Evolutionary conservation across 2,888 invertebrate genomes (phyloP), one percentile per base, ranked within the genome.

Genomic region (Eudemis profundana): DNA sequence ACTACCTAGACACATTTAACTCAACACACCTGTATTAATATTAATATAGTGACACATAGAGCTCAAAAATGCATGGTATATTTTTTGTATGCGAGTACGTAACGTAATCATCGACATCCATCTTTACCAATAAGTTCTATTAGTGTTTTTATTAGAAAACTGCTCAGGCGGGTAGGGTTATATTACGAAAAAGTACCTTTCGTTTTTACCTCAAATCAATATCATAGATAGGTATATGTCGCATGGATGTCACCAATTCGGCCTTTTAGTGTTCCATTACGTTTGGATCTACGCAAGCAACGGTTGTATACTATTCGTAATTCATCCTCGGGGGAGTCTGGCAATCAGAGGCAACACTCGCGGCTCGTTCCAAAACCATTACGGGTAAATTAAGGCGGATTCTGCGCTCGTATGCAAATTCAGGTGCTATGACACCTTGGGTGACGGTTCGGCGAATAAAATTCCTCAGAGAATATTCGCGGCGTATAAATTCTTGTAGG

Each of bases 341-440:
- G 87, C 86, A 89, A 89, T 89, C 89, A 85, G 82, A 78, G 81
- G 77, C 77, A 79, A 77, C 82, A 78, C 81, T 80, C 79, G 78
- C 82, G 79, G 82, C 84, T 85, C 86, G 84, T 87, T 86, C 78
- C 78, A 82, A 88, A 85, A 76, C 85, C 88, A 89, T 90, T 90
- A 89, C 79, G 83, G 85, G 81, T 87, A 87, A 88, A 90, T 90
- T 87, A 89, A 89, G 84, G 79, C 73, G 78, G 78, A 83, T 87
- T 81, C 80, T 77, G 76, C 79, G 75, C 75, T 72, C 74, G 79
- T 82, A 86, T 84, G 84, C 81, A 84, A 81, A 82, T 81, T 75
- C 72, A 70, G 69, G 72, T 68, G 70, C 74, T 69, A 68, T 70
- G 69, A 71, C 75, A 75, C 73, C 73, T 75, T 23, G 47, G 53